Evolutionary conservation across 2,888 invertebrate species (phyloP).

Genomic region (Lithophane ornitopus): DNA sequence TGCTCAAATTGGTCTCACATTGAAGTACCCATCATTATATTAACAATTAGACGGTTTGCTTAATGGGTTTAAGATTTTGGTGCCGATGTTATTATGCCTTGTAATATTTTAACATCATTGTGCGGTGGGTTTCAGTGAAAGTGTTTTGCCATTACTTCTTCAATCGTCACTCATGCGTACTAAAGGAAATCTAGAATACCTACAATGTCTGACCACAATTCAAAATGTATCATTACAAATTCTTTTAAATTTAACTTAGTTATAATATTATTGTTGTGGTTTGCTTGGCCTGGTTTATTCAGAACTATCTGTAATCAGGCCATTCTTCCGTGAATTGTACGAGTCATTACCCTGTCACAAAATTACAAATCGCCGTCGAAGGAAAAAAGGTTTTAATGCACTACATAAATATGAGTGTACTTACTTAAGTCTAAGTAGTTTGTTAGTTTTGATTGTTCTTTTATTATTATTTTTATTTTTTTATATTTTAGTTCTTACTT

Average conservation of each 20-base stretch:
- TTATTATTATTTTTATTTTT: too few species aligned
- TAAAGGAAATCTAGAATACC: constrained; percentile 5
- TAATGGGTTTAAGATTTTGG: not conserved
- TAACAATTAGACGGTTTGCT: not conserved
- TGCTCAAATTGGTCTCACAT: not conserved
- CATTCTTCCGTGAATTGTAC: constrained; percentile 31
- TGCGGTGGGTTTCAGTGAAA: not conserved
- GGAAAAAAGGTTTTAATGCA: not conserved
- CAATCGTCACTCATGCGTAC: not conserved
- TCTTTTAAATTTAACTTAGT: constrained; percentile 8
- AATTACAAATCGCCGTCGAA: constrained; percentile 5
- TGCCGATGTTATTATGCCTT: not conserved
- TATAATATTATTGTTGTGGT: constrained; percentile 28
- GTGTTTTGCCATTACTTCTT: not conserved
- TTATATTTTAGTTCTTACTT: too few species aligned
- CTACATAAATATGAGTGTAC: not conserved
- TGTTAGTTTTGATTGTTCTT: too few species aligned
- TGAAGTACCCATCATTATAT: not conserved
- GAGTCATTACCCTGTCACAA: constrained; percentile 37
- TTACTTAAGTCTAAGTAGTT: too few species aligned
- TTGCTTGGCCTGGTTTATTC: constrained; percentile 37
- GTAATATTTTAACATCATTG: not conserved
- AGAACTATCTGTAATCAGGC: constrained; percentile 31
- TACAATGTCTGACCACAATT: constrained; percentile 27
- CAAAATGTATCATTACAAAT: constrained; percentile 4